Base-by-base conservation (phyloP, 2,888 invertebrate species). In the Drosophila leonis region DNA sequence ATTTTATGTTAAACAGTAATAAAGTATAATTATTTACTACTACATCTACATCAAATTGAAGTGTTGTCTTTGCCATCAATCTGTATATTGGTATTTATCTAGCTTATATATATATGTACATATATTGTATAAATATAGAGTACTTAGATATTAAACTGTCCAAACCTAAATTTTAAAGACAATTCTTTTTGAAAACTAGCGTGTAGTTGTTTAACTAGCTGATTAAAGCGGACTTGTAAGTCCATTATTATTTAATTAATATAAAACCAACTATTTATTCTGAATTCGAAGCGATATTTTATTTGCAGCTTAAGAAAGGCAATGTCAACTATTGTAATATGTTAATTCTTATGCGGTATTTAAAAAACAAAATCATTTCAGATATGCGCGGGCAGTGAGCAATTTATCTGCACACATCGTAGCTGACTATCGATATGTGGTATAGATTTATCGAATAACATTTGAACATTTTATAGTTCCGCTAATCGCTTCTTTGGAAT, bases 351-450 rank as follows among this genome's bases (percentile, higher is more conserved):
- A 48, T 33, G 33, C 33, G 4, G 33, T 33, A 33, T 12, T 24
- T n/a, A n/a, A n/a, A 2, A 33, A 10, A 9, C 33, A 33, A 33
- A 39, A 7, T 9, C 2, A 48, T 6, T 64, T 35, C 1, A 29
- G 10, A 29, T n/a, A 24, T 56, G 12, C 13, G 48, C 67, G 56
- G 48, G 4, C 15, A 15, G 1, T 15, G 5, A 18, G 4, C 9
- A 41, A 20, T 20, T 27, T 41, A 27, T 20, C 18, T 6, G n/a
- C n/a, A 29, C 13, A 48, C 20, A 15, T 27, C 35, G 29, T 20
- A 29, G 8, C 6, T 12, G 13, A 0, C 7, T 35, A 68, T 59
- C 68, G 68, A 68, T 68, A 51, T 33, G n/a, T 20, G 8, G 1
- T 12, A 37, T 8, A 29, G 2, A 44, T 1, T 9, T 29, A 65